phyloP scores from a whole-genome alignment of 2,888 invertebrate genomes.

The Serrognathus titanus region DNA sequence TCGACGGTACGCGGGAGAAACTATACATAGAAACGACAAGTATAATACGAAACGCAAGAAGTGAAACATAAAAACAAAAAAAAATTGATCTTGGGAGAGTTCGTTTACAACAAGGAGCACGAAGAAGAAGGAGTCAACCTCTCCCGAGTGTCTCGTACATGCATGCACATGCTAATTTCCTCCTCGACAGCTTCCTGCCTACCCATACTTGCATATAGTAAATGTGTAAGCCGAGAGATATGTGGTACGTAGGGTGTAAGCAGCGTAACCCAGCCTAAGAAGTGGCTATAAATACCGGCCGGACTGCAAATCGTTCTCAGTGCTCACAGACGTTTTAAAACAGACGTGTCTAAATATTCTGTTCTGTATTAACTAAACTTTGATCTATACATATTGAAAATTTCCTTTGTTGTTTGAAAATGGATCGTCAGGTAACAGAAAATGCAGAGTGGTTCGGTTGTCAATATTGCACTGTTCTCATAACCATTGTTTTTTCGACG shows the following conservation, averaged over 20 bases:
- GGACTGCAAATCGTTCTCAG: slow-evolving; percentile 39
- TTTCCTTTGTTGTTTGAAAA: slow-evolving; percentile 20
- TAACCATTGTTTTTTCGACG: slow-evolving; percentile 41
- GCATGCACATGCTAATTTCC: slow-evolving; percentile 1
- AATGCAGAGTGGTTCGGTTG: slow-evolving; percentile 36
- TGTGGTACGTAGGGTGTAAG: slow-evolving; percentile 33
- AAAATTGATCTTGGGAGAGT: too few species aligned
- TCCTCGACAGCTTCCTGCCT: slow-evolving; percentile 15
- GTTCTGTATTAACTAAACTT: neutral
- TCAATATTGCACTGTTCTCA: slow-evolving; percentile 39
- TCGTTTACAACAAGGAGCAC: too few species aligned
- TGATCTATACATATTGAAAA: neutral
- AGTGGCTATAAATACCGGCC: slow-evolving; percentile 43
- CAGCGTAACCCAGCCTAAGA: slow-evolving; percentile 40
- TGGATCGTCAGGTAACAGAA: slow-evolving; percentile 46
- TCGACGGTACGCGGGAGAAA: too few species aligned
- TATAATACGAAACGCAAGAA: too few species aligned
- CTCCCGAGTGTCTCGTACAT: neutral
- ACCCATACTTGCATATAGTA: slow-evolving; percentile 16
- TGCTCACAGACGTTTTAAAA: slow-evolving; percentile 29
- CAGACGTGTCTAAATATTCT: slow-evolving; percentile 19
- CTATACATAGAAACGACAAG: too few species aligned
- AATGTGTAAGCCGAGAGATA: slow-evolving; percentile 16
- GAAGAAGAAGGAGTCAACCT: too few species aligned
- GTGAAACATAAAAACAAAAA: too few species aligned